phyloP scores from a whole-genome alignment of 2,888 invertebrate species.

The Dynastes maya region DNA sequence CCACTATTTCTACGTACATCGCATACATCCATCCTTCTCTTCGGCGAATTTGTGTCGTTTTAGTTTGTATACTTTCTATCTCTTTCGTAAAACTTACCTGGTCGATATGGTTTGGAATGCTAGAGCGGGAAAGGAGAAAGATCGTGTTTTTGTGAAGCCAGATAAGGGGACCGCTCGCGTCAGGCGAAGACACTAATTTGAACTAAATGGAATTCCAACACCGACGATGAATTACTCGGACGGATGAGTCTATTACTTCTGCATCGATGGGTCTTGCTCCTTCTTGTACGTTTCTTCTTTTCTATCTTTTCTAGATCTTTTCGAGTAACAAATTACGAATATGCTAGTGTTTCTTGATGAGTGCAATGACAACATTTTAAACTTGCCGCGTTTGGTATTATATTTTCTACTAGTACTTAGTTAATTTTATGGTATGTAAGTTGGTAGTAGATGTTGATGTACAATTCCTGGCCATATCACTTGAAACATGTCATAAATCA shows the following conservation, averaged over 20 bases:
- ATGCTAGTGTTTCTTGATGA: too few relatives aligned
- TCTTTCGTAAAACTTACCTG: neutral
- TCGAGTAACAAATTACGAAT: too few relatives aligned
- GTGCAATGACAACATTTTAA: too few relatives aligned
- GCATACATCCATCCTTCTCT: neutral
- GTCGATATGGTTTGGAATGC: too few relatives aligned
- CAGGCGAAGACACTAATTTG: conserved; percentile 44
- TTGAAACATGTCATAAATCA: too few relatives aligned
- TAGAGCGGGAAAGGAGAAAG: neutral
- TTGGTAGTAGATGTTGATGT: too few relatives aligned
- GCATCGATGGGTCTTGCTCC: conserved; percentile 6
- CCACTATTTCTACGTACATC: neutral
- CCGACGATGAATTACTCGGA: conserved; percentile 39
- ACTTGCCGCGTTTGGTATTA: too few relatives aligned
- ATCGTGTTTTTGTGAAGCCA: neutral
- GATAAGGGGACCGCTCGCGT: conserved; percentile 13
- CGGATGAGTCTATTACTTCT: conserved; percentile 42
- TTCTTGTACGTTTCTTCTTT: neutral
- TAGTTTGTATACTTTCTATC: neutral
- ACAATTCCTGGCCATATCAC: too few relatives aligned
- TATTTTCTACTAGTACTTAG: too few relatives aligned
- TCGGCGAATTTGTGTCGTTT: neutral
- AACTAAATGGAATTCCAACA: conserved; percentile 45
- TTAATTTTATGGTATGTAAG: too few relatives aligned
- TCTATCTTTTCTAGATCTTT: neutral